Evolutionary conservation across 1,140 invertebrate species (phyloP), one percentile per base, ranked within the genome.

Genomic region (Achatina immaculata): DNA sequence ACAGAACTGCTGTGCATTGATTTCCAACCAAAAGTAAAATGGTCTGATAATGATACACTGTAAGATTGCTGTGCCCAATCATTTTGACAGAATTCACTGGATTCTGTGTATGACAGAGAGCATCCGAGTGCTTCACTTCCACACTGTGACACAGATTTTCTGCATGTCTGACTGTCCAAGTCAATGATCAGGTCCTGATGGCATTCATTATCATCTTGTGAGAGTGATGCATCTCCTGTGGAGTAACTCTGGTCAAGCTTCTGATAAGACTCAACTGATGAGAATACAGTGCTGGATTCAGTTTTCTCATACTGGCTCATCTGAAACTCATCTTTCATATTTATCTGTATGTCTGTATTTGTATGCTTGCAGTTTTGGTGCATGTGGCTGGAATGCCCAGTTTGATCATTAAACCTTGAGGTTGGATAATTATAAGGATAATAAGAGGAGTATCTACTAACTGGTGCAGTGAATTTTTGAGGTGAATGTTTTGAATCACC

Each of bases 241-340:
- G n/a, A 31, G 16, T 62, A 62, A 31, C 38, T 69, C 42, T 69
- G 36, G n/a, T 69, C 36, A 24, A 40, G 19, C 19, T 21, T 4
- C 68, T 69, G 68, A 28, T 73, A 73, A 43, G 28, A 28, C 19
- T 48, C 71, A 1, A 51, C 9, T 24, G 71, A 73, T 31, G 71
- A 73, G 28, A 73, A 73, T 6, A 73, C 48, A 24, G 6, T 48
- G 43, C 71, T 73, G 42, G 48, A 73, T 43, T 73, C 71, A 73
- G 48, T 73, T 16, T 73, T 73, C 34, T 73, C 43, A 73, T 73
- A 73, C n/a, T 48, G 43, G 43, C 48, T 43, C 24, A 16, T 16
- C 3, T 48, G 38, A 73, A 73, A 69, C n/a, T 42, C 68, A 1
- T 69, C 68, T 40, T 69, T n/a, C 21, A 42, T n/a, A 28, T 40